Evolutionary conservation across 2,113 vertebrate genomes (phyloP), one percentile per base, ranked within the genome.

Genomic region (Spheniscus mendiculus): DNA sequence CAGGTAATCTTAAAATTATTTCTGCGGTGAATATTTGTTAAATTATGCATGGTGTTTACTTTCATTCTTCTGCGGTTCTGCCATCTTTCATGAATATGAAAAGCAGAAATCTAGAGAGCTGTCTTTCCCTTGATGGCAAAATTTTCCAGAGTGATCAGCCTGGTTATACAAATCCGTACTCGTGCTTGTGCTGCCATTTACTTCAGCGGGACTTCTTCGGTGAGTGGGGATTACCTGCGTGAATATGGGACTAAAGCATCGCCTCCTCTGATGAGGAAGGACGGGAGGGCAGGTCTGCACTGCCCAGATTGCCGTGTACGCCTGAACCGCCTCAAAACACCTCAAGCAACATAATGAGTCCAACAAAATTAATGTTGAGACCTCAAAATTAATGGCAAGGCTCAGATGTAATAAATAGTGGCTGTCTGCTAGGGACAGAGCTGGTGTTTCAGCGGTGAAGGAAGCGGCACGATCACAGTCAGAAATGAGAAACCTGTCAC

Each of bases 21-120:
- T 96, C 77, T 0, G 1, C 10, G 13, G 66, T 72, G 81, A 66
- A 44, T 92, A 61, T 42, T 76, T 91, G 38, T 70, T 97, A 95
- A 97, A 97, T 97, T 94, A 96, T 97, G 84, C 74, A 96, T 96
- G 50, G 23, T 95, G 93, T 97, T 96, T 96, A 96, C 66, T 85
- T 95, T 83, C 36, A n/a, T n/a, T 72, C 66, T 73, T 83, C 92
- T 85, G 78, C 11, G 6, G 66, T 67, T 91, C 84, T 94, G 62
- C 70, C 26, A 17, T 42, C 78, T 91, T 83, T 84, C 53, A 49
- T 62, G 45, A 87, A 91, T 66, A 89, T 70, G 78, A 94, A 91
- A 96, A 94, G 73, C 36, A 80, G 70, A 72, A n/a, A 44, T 94
- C 49, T 30, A 52, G 45, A 84, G 23, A 85, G 3, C 16, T 47